Percentiles rank a stretch among this genome's conserved stretches.
Conservation (phyloP, 2,888 invertebrate species). For the Lasioglossum calceatum region DNA sequence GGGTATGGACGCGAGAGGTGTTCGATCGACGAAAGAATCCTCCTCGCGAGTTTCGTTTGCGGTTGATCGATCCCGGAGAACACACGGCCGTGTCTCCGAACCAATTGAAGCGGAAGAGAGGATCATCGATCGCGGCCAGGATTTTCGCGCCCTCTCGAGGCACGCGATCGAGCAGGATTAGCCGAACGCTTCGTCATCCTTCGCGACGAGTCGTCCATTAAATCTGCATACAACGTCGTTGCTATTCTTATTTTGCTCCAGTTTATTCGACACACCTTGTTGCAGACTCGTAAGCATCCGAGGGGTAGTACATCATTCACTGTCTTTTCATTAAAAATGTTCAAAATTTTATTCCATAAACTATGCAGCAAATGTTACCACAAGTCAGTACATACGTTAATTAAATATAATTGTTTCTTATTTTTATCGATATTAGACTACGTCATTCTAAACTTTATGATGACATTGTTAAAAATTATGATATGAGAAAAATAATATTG, state of each 20-base stretch:
- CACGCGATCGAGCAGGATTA: constrained; percentile 80
- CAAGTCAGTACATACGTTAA: too few relatives aligned
- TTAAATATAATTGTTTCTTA: too few relatives aligned
- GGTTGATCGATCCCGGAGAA: constrained; percentile 43
- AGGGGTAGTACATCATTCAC: too few relatives aligned
- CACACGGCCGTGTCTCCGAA: not conserved
- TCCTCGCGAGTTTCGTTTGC: constrained; percentile 46
- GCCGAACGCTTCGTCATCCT: constrained; percentile 78
- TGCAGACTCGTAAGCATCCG: not conserved
- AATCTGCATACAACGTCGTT: constrained; percentile 6
- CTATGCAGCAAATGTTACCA: too few relatives aligned
- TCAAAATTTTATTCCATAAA: not conserved
- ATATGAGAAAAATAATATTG: too few relatives aligned
- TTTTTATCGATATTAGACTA: too few relatives aligned
- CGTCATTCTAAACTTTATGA: too few relatives aligned
- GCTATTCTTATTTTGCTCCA: not conserved
- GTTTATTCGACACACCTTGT: not conserved
- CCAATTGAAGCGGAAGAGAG: constrained; percentile 60
- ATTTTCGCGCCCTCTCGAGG: constrained; percentile 79
- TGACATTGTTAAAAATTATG: too few relatives aligned
- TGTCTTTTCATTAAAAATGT: not conserved
- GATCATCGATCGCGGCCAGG: constrained; percentile 48
- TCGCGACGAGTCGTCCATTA: constrained; percentile 43
- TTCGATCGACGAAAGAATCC: constrained; percentile 37
- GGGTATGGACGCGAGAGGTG: constrained; percentile 25